Percentiles rank a stretch among this genome's conserved stretches.
Evolutionary conservation across 2,797 vertebrate species (phyloP).

Genomic region (Pangasius mekongensis): DNA sequence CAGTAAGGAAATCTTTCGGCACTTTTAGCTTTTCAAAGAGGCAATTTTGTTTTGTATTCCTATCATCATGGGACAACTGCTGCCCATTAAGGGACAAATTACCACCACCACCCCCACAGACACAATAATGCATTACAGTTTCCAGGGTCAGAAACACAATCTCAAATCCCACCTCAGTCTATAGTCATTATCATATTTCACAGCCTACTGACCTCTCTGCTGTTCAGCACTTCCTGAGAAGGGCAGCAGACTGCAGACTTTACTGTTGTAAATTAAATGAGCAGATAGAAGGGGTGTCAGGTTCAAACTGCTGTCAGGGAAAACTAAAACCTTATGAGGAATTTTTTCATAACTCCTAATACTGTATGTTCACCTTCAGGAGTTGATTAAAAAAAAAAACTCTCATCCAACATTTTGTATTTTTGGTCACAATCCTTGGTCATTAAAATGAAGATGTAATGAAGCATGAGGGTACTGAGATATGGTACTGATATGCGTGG

Average conservation of each 20-base stretch:
- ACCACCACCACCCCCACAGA: neutral
- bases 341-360: neutral
- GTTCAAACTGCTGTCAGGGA: constrained; percentile 17
- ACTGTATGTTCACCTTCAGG: neutral
- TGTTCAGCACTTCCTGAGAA: constrained; percentile 44
- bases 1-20: neutral
- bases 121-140: constrained; percentile 19
- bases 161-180: constrained; percentile 37
- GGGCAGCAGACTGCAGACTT: constrained; percentile 23
- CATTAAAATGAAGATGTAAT: neutral
- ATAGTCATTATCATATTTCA: constrained; percentile 58
- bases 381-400: neutral
- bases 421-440: neutral
- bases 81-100: constrained; percentile 16
- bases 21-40: neutral
- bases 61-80: constrained; percentile 7
- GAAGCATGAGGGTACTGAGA: constrained; percentile 9
- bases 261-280: constrained; percentile 24
- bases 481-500: neutral
- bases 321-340: neutral
- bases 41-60: constrained; percentile 2
- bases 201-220: constrained; percentile 43
- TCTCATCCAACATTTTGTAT: neutral
- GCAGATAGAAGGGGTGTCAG: neutral
- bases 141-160: constrained; percentile 35